phyloP scores from a whole-genome alignment of 2,113 vertebrate species.

The Fulica atra region DNA sequence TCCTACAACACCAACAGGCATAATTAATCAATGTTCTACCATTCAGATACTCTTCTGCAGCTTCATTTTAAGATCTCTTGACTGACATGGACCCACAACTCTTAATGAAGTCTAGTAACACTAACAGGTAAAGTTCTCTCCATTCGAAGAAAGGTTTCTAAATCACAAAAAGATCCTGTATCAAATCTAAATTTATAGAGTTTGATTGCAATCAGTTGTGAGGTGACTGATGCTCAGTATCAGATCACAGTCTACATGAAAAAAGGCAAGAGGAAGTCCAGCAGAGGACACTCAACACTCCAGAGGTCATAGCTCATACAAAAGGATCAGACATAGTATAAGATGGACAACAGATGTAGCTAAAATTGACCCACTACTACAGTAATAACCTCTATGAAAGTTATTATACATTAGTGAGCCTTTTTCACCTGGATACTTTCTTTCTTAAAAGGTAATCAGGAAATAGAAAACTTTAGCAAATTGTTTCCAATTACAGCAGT shows the following conservation, averaged over 20 bases:
- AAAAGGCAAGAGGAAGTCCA: neutral
- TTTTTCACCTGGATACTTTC: neutral
- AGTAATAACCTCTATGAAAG: neutral
- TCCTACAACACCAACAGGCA: neutral
- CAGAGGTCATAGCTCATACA: neutral
- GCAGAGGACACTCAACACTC: neutral
- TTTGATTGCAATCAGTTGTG: neutral
- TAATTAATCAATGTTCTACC: neutral
- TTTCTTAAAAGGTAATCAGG: neutral
- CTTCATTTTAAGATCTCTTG: neutral
- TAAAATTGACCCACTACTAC: neutral
- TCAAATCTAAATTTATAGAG: neutral
- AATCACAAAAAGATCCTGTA: neutral
- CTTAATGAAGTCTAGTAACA: neutral
- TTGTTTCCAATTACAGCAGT: neutral
- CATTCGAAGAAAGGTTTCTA: neutral
- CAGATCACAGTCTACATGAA: neutral
- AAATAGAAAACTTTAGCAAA: neutral
- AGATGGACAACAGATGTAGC: neutral
- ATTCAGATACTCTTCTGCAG: neutral
- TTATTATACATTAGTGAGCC: neutral
- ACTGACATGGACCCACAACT: neutral
- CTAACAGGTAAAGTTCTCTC: neutral
- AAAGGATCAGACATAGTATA: neutral
- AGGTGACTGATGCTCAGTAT: neutral